Evolutionary conservation across 1,140 invertebrate species (phyloP).

Genomic region (Chrysoperla carnea): DNA sequence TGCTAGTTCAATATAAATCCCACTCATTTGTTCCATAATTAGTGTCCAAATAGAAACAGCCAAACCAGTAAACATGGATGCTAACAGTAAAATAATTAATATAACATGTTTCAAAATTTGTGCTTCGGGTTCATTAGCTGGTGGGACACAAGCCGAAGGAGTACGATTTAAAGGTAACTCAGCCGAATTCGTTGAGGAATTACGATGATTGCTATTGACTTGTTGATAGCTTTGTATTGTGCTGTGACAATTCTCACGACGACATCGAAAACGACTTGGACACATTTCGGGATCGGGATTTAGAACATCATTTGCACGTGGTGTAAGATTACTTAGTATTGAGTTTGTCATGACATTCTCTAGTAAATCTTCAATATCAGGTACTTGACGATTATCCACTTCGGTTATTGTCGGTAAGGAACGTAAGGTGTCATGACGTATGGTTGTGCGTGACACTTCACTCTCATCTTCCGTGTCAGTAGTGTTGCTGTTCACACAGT

Average conservation of each 20-base stretch:
- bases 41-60: slow-evolving; percentile 73
- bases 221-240: slow-evolving; percentile 32
- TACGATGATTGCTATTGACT: slow-evolving; percentile 18
- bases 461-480: too few relatives aligned
- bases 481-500: neutral
- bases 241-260: slow-evolving; percentile 29
- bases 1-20: slow-evolving; percentile 78
- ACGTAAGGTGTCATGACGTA: too few relatives aligned
- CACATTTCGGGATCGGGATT: slow-evolving; percentile 12
- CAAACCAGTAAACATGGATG: slow-evolving; percentile 79
- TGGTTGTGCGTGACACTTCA: too few relatives aligned
- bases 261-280: slow-evolving; percentile 26
- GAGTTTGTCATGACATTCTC: slow-evolving; percentile 12
- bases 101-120: slow-evolving; percentile 70
- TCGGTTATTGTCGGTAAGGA: slow-evolving; percentile 5
- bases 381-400: slow-evolving; percentile 23
- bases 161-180: too few relatives aligned
- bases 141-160: too few relatives aligned
- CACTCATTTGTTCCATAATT: slow-evolving; percentile 67
- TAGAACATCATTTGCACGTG: neutral
- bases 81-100: slow-evolving; percentile 58
- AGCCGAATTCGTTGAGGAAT: too few relatives aligned
- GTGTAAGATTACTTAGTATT: neutral
- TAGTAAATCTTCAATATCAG: slow-evolving; percentile 57
- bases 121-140: slow-evolving; percentile 13